These are phyloP conservation scores for Listrodromus nycthemerus DNA, from an alignment of 2,888 invertebrate species.

Conservation along the genomic window DNA sequence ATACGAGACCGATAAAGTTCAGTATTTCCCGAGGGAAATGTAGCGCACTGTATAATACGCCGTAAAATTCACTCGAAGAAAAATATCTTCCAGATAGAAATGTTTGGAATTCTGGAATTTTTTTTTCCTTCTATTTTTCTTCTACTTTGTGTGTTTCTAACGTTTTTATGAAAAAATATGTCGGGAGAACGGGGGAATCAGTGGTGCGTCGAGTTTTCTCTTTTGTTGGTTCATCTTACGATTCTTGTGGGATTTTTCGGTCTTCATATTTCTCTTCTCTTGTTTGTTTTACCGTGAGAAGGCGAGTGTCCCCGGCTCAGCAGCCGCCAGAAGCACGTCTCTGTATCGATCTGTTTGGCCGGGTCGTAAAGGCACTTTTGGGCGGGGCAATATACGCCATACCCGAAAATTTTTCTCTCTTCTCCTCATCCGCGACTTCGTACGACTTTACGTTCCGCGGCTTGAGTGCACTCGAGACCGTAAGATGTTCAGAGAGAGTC, in stretches of 20 bases:
- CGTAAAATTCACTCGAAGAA: background rate
- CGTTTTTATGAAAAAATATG: constrained; percentile 14
- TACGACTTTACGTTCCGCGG: background rate
- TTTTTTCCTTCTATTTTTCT: background rate
- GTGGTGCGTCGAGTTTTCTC: constrained; percentile 2
- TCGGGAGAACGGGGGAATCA: background rate
- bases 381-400: constrained; percentile 71
- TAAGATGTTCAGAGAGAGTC: background rate
- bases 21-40: constrained; percentile 5
- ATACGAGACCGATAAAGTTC: background rate
- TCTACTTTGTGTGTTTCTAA: background rate
- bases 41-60: background rate
- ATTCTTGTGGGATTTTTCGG: constrained; percentile 2
- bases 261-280: constrained; percentile 10
- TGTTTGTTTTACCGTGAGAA: constrained; percentile 41
- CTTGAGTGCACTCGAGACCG: background rate
- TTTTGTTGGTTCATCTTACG: background rate
- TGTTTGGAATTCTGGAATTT: background rate
- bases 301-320: constrained; percentile 22
- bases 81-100: background rate
- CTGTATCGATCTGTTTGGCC: constrained; percentile 75
- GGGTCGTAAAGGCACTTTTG: constrained; percentile 73
- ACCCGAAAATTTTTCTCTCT: constrained; percentile 51
- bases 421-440: background rate
- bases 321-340: constrained; percentile 59